phyloP scores from a whole-genome alignment of 2,797 vertebrate genomes.

The Poeciliopsis paucimaculata region DNA sequence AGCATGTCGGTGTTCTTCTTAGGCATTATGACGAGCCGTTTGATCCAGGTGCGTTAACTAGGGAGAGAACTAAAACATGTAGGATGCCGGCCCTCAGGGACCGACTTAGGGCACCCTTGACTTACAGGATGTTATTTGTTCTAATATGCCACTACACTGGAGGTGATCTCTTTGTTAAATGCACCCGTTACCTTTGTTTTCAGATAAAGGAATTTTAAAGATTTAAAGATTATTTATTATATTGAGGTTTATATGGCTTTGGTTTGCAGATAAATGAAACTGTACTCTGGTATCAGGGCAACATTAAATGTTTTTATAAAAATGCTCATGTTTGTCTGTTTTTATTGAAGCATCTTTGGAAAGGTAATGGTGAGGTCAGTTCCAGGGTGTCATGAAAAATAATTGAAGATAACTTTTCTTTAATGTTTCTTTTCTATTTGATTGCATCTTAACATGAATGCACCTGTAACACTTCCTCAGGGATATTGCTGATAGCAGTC shows the following conservation, averaged over 20 bases:
- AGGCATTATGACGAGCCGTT: no score
- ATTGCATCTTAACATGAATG: background rate
- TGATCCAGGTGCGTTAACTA: no score
- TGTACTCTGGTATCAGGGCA: conserved; percentile 43
- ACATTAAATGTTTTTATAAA: conserved; percentile 64
- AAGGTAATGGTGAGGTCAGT: background rate
- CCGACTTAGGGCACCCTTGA: no score
- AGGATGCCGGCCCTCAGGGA: no score
- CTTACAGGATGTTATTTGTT: conserved; percentile 7
- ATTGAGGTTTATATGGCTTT: conserved; percentile 53
- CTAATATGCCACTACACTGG: background rate
- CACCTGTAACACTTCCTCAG: background rate
- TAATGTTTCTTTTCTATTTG: background rate
- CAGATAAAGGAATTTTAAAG: conserved; percentile 20
- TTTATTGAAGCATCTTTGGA: background rate
- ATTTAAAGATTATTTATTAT: conserved; percentile 69
- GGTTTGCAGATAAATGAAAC: conserved; percentile 52
- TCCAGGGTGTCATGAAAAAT: background rate
- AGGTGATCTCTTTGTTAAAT: conserved; percentile 23
- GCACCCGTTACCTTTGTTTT: conserved; percentile 26
- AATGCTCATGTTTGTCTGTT: background rate
- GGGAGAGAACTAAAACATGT: no score
- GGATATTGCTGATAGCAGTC: background rate
- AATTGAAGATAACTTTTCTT: background rate
- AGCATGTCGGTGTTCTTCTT: no score